Conservation (phyloP, 2,797 vertebrate species). For the Gallinago solitaria region DNA sequence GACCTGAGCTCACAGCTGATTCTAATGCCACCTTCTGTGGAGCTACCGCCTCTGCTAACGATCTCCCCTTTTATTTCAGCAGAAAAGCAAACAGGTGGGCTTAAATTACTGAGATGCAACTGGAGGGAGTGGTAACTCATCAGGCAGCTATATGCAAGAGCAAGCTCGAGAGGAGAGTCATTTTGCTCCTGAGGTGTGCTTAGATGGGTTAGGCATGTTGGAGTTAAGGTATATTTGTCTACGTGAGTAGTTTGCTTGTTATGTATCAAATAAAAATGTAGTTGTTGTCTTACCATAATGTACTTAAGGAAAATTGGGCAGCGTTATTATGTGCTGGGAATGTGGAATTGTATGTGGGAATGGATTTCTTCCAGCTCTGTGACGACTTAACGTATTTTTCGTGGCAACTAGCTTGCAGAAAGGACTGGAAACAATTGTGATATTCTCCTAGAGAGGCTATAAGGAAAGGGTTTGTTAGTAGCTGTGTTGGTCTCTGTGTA, state of each 20-base stretch:
- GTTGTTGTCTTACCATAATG: rapidly evolving
- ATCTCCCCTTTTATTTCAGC: background rate
- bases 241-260: background rate
- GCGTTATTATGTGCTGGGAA: rapidly evolving
- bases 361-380: background rate
- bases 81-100: background rate
- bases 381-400: background rate
- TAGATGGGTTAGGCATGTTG: rapidly evolving
- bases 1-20: background rate
- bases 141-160: rapidly evolving
- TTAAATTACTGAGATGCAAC: background rate
- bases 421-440: background rate
- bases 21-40: background rate
- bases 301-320: background rate
- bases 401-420: background rate
- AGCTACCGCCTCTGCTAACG: background rate
- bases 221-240: background rate
- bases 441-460: background rate
- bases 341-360: rapidly evolving
- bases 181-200: background rate
- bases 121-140: background rate
- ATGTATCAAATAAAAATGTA: background rate
- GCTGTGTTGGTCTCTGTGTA: background rate
- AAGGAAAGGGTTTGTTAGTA: background rate
- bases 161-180: rapidly evolving